Evolutionary conservation across 2,797 vertebrate species (phyloP).

Genomic region (Podargus strigoides): DNA sequence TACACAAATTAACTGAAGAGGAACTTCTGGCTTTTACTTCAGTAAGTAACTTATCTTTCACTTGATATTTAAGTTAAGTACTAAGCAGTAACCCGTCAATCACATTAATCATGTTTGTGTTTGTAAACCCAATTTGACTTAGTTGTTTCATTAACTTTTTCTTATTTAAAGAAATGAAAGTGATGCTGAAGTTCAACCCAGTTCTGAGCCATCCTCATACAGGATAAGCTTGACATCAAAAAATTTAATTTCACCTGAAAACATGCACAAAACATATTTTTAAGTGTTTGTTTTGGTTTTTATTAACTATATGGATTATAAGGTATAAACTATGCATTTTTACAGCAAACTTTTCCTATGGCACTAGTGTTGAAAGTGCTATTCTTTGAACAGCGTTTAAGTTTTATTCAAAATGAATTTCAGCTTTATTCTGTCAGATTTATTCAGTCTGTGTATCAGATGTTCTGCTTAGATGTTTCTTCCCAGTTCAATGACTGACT

Average conservation of each 20-base stretch:
- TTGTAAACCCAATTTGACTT: neutral
- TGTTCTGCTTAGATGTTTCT: neutral
- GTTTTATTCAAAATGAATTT: neutral
- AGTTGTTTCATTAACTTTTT: neutral
- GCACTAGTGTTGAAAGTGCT: neutral
- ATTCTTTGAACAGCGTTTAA: neutral
- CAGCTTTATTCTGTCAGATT: neutral
- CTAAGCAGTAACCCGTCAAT: neutral
- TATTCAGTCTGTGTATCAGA: neutral
- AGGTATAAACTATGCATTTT: neutral
- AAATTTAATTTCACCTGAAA: neutral
- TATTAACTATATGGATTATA: neutral
- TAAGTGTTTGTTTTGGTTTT: neutral
- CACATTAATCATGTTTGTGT: neutral
- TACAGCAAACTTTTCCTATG: neutral
- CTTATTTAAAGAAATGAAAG: neutral
- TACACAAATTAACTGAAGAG: constrained; percentile 91
- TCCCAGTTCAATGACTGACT: neutral
- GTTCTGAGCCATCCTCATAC: neutral
- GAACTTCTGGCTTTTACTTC: constrained; percentile 91
- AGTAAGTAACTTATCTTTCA: constrained; percentile 77
- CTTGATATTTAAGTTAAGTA: neutral
- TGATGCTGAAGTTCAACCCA: neutral
- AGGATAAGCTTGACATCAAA: neutral
- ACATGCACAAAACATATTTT: neutral